phyloP scores from a whole-genome alignment of 2,797 vertebrate genomes.

The Microctenopoma steveboyesi region DNA sequence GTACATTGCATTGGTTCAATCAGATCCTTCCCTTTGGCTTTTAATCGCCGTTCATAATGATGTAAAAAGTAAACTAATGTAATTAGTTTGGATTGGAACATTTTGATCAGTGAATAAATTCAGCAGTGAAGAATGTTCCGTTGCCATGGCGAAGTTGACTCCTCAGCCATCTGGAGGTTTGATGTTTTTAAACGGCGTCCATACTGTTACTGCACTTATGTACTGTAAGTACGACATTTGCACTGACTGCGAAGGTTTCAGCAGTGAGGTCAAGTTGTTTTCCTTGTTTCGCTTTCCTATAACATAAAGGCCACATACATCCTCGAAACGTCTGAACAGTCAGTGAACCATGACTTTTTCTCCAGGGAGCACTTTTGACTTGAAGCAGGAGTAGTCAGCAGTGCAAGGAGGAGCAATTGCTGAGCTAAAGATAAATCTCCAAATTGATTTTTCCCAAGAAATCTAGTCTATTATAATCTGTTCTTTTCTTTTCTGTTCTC shows the following conservation, averaged over 20 bases:
- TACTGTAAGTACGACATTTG: neutral
- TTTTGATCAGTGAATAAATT: neutral
- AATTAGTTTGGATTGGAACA: too few relatives aligned
- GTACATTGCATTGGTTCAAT: too few relatives aligned
- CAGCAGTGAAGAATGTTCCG: neutral
- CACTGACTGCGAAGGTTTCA: neutral
- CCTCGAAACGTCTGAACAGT: slow-evolving; percentile 11
- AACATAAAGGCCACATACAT: slow-evolving; percentile 26
- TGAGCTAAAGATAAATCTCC: slow-evolving; percentile 26
- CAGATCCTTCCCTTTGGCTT: too few relatives aligned
- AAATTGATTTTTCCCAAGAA: neutral
- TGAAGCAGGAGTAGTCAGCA: slow-evolving; percentile 33
- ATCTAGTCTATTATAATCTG: neutral
- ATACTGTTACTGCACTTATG: neutral
- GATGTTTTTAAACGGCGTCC: slow-evolving; percentile 1
- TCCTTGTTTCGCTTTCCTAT: slow-evolving; percentile 16
- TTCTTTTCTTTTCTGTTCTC: slow-evolving; percentile 8
- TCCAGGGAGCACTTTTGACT: slow-evolving; percentile 35
- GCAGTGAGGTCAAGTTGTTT: slow-evolving; percentile 11
- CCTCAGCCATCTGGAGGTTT: slow-evolving; percentile 4
- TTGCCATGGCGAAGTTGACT: neutral
- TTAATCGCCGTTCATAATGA: too few relatives aligned
- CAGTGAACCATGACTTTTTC: slow-evolving; percentile 27
- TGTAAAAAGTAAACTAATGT: too few relatives aligned
- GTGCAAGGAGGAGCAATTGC: slow-evolving; percentile 11